These are phyloP conservation scores for Eriocheir sinensis DNA, from an alignment of 1,140 invertebrate genomes.

Conservation along the genomic window DNA sequence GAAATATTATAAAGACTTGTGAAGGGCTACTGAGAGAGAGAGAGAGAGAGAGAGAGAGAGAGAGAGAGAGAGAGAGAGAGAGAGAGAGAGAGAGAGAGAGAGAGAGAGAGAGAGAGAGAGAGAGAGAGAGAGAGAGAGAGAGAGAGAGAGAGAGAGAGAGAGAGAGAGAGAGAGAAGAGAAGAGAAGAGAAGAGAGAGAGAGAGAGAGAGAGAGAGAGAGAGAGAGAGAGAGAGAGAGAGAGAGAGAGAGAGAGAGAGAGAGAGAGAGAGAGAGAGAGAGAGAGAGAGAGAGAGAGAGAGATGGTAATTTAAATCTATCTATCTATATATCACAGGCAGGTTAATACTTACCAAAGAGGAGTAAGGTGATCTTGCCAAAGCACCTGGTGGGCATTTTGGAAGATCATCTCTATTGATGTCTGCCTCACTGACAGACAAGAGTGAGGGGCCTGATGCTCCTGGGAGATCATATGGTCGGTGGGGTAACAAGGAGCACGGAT, in stretches of 20 bases:
- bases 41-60: slow-evolving; percentile 14
- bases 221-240: slow-evolving; percentile 14
- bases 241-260: slow-evolving; percentile 14
- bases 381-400: slow-evolving; percentile 65
- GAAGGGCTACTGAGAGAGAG: background rate
- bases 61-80: slow-evolving; percentile 14
- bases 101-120: slow-evolving; percentile 14
- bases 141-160: slow-evolving; percentile 14
- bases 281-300: slow-evolving; percentile 14
- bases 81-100: slow-evolving; percentile 14
- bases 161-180: background rate
- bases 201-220: slow-evolving; percentile 14
- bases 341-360: slow-evolving; percentile 61
- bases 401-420: slow-evolving; percentile 68
- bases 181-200: background rate
- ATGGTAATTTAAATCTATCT: too few species aligned
- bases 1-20: background rate
- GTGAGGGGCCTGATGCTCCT: slow-evolving; percentile 62
- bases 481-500: slow-evolving; percentile 72
- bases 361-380: slow-evolving; percentile 70
- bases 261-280: slow-evolving; percentile 14
- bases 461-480: slow-evolving; percentile 72
- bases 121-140: slow-evolving; percentile 14
- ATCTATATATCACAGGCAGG: too few species aligned
- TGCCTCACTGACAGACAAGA: slow-evolving; percentile 72